Evolutionary conservation across 1,140 invertebrate species (phyloP).

Genomic region (Bombus waltoni): DNA sequence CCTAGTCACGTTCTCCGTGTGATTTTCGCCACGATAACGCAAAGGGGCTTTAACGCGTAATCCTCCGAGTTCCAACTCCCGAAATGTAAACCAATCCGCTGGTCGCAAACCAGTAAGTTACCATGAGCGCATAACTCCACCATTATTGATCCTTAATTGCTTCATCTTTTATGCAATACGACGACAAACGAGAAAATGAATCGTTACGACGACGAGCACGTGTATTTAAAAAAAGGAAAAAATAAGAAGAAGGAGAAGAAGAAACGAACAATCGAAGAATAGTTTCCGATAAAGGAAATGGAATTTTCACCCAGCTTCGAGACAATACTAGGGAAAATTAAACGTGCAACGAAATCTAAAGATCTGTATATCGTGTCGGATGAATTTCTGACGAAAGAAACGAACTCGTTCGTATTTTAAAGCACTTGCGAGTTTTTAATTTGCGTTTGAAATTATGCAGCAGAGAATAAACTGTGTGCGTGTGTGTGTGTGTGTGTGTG

Average conservation of each 20-base stretch:
- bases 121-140: background rate
- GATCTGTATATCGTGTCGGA: too few species aligned
- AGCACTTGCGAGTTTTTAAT: too few species aligned
- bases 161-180: background rate
- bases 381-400: too few species aligned
- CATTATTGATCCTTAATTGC: background rate
- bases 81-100: constrained; percentile 13
- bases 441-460: too few species aligned
- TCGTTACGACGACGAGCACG: background rate
- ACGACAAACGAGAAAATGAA: background rate
- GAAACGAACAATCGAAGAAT: too few species aligned
- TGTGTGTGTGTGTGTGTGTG: too few species aligned
- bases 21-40: constrained; percentile 39
- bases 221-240: too few species aligned
- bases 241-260: too few species aligned
- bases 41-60: constrained; percentile 41
- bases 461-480: too few species aligned
- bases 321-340: background rate
- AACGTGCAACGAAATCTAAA: too few species aligned
- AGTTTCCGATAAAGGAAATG: background rate
- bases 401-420: too few species aligned
- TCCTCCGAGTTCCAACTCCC: constrained; percentile 9
- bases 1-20: constrained; percentile 38
- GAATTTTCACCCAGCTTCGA: background rate
- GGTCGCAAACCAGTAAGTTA: constrained; percentile 6